A percentile compares a stretch with the other conserved stretches of the same genome.
phyloP scores from a whole-genome alignment of 1,140 invertebrate species.

The Berghia stephanieae region DNA sequence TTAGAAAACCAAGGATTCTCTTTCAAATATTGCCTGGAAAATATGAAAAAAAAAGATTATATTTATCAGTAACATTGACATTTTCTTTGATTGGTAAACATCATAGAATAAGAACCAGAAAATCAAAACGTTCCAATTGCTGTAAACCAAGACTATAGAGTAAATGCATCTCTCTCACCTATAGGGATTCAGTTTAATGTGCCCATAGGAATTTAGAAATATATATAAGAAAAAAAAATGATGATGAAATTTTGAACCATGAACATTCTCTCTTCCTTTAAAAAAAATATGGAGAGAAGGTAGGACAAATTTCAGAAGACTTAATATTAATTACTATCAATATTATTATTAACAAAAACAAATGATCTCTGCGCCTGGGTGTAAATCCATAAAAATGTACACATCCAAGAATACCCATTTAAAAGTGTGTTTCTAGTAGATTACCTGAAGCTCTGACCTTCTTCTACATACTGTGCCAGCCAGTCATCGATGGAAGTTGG shows the following conservation, averaged over 20 bases:
- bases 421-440: too few relatives aligned
- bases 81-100: neutral
- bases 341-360: too few relatives aligned
- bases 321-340: too few relatives aligned
- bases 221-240: neutral
- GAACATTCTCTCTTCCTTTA: neutral
- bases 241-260: too few relatives aligned
- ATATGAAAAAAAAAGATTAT: neutral
- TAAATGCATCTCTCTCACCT: neutral
- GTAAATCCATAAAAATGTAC: too few relatives aligned
- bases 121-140: neutral
- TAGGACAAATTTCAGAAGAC: too few relatives aligned
- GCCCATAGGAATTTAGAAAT: neutral
- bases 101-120: neutral
- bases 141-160: neutral
- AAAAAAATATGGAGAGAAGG: neutral
- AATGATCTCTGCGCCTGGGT: too few relatives aligned
- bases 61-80: neutral
- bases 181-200: neutral
- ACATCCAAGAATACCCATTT: too few relatives aligned
- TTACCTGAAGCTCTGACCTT: conserved; percentile 52
- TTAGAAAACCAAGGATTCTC: conserved; percentile 53
- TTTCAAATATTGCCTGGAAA: conserved; percentile 30
- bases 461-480: conserved; percentile 59
- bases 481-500: conserved; percentile 56